These are phyloP conservation scores for Drosophila acutilabella DNA, from an alignment of 2,888 invertebrate genomes.

Conservation along the genomic window DNA sequence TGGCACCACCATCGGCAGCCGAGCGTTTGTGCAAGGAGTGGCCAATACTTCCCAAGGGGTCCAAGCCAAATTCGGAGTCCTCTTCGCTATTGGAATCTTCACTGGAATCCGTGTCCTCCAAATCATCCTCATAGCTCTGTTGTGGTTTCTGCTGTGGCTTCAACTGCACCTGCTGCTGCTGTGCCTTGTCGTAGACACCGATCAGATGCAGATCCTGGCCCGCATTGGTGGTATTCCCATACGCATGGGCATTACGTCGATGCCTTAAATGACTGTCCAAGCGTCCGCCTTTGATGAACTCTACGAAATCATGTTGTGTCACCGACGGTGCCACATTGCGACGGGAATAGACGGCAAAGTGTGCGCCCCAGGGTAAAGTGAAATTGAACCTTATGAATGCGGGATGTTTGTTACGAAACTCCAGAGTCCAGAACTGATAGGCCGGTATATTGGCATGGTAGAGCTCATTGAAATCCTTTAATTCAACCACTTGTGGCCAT, in stretches of 20 bases:
- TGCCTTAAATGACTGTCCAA: slow-evolving; percentile 91
- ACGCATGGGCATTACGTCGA: slow-evolving; percentile 74
- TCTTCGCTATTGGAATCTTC: slow-evolving; percentile 6
- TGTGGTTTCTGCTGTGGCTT: slow-evolving; percentile 24
- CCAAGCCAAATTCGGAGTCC: slow-evolving; percentile 50
- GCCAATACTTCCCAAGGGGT: slow-evolving; percentile 50
- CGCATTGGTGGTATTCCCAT: slow-evolving; percentile 7
- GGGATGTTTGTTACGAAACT: slow-evolving; percentile 95
- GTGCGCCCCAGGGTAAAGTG: slow-evolving; percentile 95
- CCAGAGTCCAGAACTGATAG: slow-evolving; percentile 97
- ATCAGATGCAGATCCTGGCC: slow-evolving; percentile 43
- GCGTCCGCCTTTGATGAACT: slow-evolving; percentile 95
- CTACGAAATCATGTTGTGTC: slow-evolving; percentile 98
- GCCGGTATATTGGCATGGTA: slow-evolving; percentile 94
- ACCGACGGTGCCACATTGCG: slow-evolving; percentile 98
- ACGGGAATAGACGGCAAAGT: slow-evolving; percentile 97
- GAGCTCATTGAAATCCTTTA: slow-evolving; percentile 93
- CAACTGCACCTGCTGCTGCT: slow-evolving; percentile 29
- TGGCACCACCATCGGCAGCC: slow-evolving; percentile 63
- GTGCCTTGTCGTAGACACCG: slow-evolving; percentile 29
- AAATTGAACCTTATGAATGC: slow-evolving; percentile 95
- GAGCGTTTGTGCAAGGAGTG: slow-evolving; percentile 83
- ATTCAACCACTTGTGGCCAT: slow-evolving; percentile 92
- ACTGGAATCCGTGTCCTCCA: not conserved
- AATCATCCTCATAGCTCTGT: slow-evolving; percentile 61